These are phyloP conservation scores for Drosophila fungiperda DNA, from an alignment of 2,888 invertebrate species.

Conservation along the genomic window DNA sequence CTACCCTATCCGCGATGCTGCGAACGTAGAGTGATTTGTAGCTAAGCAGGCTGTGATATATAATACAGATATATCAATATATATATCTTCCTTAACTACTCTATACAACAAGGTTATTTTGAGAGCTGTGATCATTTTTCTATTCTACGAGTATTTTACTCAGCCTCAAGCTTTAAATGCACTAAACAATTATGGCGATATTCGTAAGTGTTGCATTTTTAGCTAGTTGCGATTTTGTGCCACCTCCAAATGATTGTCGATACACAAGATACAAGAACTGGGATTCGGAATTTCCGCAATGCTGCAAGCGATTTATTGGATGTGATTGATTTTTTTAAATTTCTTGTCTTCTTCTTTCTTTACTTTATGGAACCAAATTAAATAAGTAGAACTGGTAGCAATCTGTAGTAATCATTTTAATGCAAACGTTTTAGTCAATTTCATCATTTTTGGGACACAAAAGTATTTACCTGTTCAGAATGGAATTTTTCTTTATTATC, in stretches of 20 bases:
- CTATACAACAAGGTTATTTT: slow-evolving; percentile 19
- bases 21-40: slow-evolving; percentile 33
- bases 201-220: too few relatives aligned
- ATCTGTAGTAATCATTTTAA: neutral
- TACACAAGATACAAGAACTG: slow-evolving; percentile 33
- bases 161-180: slow-evolving; percentile 9
- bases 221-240: slow-evolving; percentile 41
- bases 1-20: slow-evolving; percentile 63
- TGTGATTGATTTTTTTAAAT: slow-evolving; percentile 38
- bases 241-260: slow-evolving; percentile 40
- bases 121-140: neutral
- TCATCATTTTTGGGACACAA: neutral
- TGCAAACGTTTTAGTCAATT: neutral
- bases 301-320: slow-evolving; percentile 54
- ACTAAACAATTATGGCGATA: slow-evolving; percentile 42
- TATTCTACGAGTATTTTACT: neutral
- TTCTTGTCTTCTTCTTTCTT: neutral
- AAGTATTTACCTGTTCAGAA: neutral
- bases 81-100: neutral
- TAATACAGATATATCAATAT: neutral
- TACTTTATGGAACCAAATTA: slow-evolving; percentile 8
- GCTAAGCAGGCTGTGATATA: slow-evolving; percentile 18
- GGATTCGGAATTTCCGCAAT: slow-evolving; percentile 38
- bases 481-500: neutral
- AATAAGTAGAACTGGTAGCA: neutral